Evolutionary conservation across 2,113 vertebrate genomes (phyloP), one percentile per base, ranked within the genome.

Genomic region (Prionailurus viverrinus): DNA sequence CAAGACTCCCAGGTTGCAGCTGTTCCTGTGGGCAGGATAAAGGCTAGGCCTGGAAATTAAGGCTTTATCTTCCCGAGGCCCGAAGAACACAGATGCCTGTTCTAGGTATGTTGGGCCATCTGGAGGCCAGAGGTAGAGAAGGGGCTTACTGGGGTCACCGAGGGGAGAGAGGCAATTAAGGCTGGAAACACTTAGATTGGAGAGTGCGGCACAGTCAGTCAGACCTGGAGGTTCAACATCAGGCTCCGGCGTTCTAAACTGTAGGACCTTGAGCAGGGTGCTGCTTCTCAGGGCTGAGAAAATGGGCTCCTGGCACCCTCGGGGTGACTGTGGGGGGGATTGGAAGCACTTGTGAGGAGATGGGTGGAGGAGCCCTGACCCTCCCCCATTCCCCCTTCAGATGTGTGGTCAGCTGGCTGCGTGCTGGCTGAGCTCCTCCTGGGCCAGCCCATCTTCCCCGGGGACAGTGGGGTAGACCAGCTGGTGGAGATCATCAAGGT

Each of bases 401-500:
- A 99, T 98, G 99, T 99, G 98, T 99, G 99, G 99, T 99, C 99
- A 29, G 99, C 99, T 0, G 99, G 99, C 98, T 99, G 99, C 2
- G 99, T 99, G 86, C 98, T 99, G 97, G 99, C 99, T 0, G 99
- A 99, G 98, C 98, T 99, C 71, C 98, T 99, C 78, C 98, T 99
- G 92, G 99, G 99, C 63, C 99, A 99, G 98, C 99, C 99, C 79
- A 99, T 99, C 97, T 99, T 99, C 98, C 99, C 99, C 0, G 99
- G 99, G 69, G 99, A 99, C 98, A 99, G 99, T 9, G 99, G 99
- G 13, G 99, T 99, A 93, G 99, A 99, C 99, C 99, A 99, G 98
- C 98, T 99, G 95, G 99, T 99, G 98, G 99, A 99, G 98, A 99
- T 99, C 97, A 99, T 99, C 97, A 99, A 99, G 99, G 99, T 99